These are phyloP conservation scores for Phylloscopus trochilus DNA, from an alignment of 2,113 vertebrate genomes.

Conservation along the genomic window DNA sequence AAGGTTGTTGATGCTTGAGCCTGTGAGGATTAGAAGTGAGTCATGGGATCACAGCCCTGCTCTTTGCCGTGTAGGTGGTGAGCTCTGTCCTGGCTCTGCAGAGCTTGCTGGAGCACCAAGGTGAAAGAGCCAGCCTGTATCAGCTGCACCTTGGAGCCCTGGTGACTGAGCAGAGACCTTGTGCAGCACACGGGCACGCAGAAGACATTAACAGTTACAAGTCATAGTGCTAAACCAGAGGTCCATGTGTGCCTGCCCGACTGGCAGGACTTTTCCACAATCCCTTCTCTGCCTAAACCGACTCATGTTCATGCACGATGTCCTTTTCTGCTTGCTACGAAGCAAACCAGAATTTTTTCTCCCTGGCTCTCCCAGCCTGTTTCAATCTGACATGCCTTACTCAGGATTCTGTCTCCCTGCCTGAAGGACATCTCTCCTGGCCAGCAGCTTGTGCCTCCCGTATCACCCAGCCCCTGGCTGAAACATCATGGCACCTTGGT, in stretches of 20 bases:
- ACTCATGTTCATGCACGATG: not conserved
- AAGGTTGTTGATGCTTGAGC: not conserved
- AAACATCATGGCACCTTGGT: not conserved
- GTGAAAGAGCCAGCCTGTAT: not conserved
- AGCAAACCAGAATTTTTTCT: not conserved
- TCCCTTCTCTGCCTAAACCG: not conserved
- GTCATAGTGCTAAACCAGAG: not conserved
- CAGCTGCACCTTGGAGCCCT: not conserved
- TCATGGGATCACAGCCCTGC: not conserved
- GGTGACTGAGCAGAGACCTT: not conserved
- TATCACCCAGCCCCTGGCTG: not conserved
- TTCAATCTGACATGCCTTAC: not conserved
- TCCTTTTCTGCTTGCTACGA: not conserved
- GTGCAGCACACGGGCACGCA: rapidly evolving
- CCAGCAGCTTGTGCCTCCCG: not conserved
- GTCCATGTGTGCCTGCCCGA: rapidly evolving
- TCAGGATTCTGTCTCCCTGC: not conserved
- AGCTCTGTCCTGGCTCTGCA: not conserved
- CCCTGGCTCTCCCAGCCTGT: not conserved
- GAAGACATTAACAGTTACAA: not conserved
- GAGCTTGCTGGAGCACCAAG: not conserved
- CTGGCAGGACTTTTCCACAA: not conserved
- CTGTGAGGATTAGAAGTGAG: not conserved
- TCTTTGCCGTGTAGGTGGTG: rapidly evolving
- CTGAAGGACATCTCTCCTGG: not conserved